A percentile compares a stretch with the other conserved stretches of the same genome.
Evolutionary conservation across 2,113 vertebrate genomes (phyloP).

Genomic region (Nematolebias whitei): DNA sequence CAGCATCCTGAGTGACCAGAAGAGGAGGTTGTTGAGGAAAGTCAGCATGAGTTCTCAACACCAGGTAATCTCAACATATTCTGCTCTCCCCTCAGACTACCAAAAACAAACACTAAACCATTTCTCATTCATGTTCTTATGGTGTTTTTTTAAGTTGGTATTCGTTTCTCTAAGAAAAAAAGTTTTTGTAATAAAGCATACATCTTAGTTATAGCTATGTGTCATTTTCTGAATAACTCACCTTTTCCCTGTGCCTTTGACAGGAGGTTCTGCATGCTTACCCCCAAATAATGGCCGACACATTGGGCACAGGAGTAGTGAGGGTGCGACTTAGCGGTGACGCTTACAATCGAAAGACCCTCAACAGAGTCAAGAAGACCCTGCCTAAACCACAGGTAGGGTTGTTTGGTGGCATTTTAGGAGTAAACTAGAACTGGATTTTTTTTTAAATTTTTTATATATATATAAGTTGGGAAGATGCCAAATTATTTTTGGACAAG

Average conservation of each 20-base stretch:
- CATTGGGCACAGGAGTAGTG: slow-evolving; percentile 81
- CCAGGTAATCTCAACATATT: slow-evolving; percentile 74
- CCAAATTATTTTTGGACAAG: background rate
- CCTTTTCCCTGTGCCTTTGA: background rate
- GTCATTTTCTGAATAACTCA: background rate
- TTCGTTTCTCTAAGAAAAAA: background rate
- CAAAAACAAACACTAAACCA: no score
- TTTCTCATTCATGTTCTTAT: background rate
- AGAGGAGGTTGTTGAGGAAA: slow-evolving; percentile 87
- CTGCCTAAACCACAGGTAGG: slow-evolving; percentile 89
- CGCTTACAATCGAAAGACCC: slow-evolving; percentile 92
- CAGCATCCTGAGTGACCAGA: slow-evolving; percentile 89
- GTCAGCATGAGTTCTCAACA: slow-evolving; percentile 86
- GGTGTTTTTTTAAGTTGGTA: background rate
- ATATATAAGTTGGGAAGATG: no score
- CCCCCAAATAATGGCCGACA: slow-evolving; percentile 84
- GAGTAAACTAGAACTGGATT: background rate
- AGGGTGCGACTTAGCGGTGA: slow-evolving; percentile 86
- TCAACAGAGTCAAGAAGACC: slow-evolving; percentile 91
- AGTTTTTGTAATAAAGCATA: background rate
- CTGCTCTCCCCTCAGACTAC: background rate
- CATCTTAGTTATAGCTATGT: background rate
- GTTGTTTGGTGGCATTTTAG: background rate
- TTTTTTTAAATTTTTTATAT: no score
- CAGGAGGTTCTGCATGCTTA: slow-evolving; percentile 88